Base-by-base conservation (phyloP, 2,888 invertebrate species). In the Scrobipalpa atriplicella region DNA sequence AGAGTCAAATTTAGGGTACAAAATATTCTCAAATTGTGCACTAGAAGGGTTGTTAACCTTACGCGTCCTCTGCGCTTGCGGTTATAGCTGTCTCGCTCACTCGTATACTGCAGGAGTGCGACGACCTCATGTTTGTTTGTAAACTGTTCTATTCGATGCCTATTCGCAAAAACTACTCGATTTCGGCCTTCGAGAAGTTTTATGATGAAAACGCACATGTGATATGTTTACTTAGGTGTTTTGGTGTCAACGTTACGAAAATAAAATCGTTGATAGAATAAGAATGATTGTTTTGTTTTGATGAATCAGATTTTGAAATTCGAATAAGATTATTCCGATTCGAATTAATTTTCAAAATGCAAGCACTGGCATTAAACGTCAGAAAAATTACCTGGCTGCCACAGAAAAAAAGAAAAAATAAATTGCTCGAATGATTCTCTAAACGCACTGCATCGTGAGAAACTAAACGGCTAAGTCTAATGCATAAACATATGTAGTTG, bases 1-100 rank as follows among this genome's bases (percentile, higher is more conserved):
- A 21, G 1, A 10, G 2, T 8, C 8, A 21, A 54, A 54, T 54
- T 54, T 54, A 18, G 19, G 54, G 54, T 54, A 54, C 29, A 18
- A 56, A 21, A 56, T 10, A 2, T 29, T 2, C 54, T 29, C 83
- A 83, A 84, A 84, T 83, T 85, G 76, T 71, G 75, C 77, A 72
- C 77, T 76, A 78, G 79, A 80, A 84, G 75, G 91, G 87, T 89
- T 83, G 88, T 85, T 78, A 84, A 90, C 89, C 89, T 84, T 81
- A 70, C 70, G 71, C 78, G 80, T 76, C 78, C 76, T 78, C 77
- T 73, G 75, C 77, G 79, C 74, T 73, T 77, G 78, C 77, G 75
- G 74, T 66, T 78, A 69, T 72, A 70, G 69, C 75, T 71, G 68
- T 86, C 84, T 80, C 79, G 71, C 73, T 86, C 78, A 64, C 72